Percentiles rank a stretch among this genome's conserved stretches.
Evolutionary conservation across 2,113 vertebrate species (phyloP).

Genomic region (Ceratotherium simum): DNA sequence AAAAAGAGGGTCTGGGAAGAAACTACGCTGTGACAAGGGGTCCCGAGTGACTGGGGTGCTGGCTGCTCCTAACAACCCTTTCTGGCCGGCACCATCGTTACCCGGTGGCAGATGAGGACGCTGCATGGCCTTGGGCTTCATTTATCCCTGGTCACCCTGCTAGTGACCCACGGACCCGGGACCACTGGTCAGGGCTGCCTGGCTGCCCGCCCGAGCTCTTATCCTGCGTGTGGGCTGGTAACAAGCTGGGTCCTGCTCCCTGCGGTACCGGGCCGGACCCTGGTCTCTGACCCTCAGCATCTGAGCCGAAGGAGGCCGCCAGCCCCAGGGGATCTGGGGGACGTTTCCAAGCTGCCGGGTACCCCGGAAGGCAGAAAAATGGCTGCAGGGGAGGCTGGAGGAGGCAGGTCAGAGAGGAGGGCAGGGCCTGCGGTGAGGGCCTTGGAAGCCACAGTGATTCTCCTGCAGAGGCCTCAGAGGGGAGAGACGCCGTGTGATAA

Average conservation of each 20-base stretch:
- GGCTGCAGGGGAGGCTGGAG: background rate
- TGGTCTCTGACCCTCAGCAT: rapidly evolving
- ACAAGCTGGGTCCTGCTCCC: background rate
- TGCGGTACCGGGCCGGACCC: rapidly evolving
- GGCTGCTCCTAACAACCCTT: rapidly evolving
- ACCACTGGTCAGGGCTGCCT: rapidly evolving
- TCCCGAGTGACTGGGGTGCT: rapidly evolving
- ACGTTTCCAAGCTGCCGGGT: background rate
- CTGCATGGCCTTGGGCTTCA: rapidly evolving
- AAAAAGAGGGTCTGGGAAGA: rapidly evolving
- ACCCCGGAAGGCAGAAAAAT: background rate
- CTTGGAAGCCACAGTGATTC: background rate
- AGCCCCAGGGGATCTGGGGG: rapidly evolving
- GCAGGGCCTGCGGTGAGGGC: background rate
- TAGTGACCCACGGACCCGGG: rapidly evolving
- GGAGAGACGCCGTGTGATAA: rapidly evolving
- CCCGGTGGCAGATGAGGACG: rapidly evolving
- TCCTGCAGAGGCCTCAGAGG: background rate
- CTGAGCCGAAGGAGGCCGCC: background rate
- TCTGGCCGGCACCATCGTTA: rapidly evolving
- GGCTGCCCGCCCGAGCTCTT: background rate
- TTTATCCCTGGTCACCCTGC: background rate
- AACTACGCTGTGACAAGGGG: rapidly evolving
- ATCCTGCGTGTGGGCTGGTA: rapidly evolving
- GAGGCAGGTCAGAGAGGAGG: background rate